Base-by-base conservation (phyloP, 2,113 vertebrate genomes). In the Spheniscus mendiculus region DNA sequence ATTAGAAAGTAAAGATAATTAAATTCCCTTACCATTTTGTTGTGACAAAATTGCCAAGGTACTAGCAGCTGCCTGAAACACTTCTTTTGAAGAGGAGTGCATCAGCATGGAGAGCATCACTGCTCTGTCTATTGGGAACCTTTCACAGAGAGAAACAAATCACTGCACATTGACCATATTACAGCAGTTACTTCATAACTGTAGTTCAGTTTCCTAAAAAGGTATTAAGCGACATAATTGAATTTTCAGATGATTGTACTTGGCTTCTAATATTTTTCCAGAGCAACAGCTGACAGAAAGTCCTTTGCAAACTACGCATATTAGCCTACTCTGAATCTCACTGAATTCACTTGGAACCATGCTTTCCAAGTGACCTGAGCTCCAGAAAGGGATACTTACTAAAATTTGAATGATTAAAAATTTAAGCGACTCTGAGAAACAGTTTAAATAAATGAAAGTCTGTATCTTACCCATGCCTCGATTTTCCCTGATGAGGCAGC, bases 41-140 rank as follows among this genome's bases (percentile, higher is more conserved):
- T 98, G 98, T 89, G 99, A 97, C 45, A 99, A 98, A 18, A 99
- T 98, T 22, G 98, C 98, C 44, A 99, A 96, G 14, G 99, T 98
- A 32, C 98, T 98, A 13, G 99, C 98, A 67, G 99, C 98, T 27
- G 99, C 99, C 82, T 98, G 98, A 91, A 99, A 99, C 53, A 99
- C 99, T 49, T 98, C 97, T 84, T 98, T 98, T 17, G 98, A 99
- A 30, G 98, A 98, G 12, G 99, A 98, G 95, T 99, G 99, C 96
- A 99, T 98, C 88, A 99, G 91, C 99, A 99, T 99, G 74, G 99
- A 98, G 0, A 99, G 98, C 99, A 99, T 99, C 69, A 99, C 95
- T 91, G 99, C 99, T 79, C 98, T 98, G 80, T 99, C 99, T 71
- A 99, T 89, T 8, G 99, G 99, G 83, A 99, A 98, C 98, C 99